Evolutionary conservation across 2,113 vertebrate species (phyloP).

Genomic region (Lates calcarifer): DNA sequence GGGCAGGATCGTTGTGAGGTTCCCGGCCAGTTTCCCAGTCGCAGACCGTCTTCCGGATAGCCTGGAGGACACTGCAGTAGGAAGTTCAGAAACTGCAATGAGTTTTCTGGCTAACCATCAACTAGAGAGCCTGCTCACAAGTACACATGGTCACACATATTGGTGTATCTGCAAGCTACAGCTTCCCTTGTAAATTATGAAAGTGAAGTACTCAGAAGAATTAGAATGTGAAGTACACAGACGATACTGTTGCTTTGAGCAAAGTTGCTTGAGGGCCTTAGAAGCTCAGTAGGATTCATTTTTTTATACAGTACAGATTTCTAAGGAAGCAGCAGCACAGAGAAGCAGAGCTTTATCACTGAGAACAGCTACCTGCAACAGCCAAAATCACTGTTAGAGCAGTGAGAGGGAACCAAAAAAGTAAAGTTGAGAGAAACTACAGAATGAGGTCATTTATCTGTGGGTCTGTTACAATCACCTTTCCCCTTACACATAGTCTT

Average conservation of each 20-base stretch:
- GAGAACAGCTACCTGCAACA: background rate
- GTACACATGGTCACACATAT: background rate
- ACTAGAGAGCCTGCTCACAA: fast-evolving
- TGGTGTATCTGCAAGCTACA: background rate
- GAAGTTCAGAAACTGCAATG: background rate
- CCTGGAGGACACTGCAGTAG: constrained; percentile 92
- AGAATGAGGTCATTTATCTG: too few relatives aligned
- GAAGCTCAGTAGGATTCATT: background rate
- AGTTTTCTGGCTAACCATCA: background rate
- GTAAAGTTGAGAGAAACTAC: background rate
- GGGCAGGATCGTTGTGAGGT: constrained; percentile 96
- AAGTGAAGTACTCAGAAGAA: background rate
- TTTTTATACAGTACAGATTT: background rate
- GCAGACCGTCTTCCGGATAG: constrained; percentile 97
- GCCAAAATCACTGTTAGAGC: background rate
- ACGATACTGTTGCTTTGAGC: background rate
- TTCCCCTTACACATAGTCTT: too few relatives aligned
- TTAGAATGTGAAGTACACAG: background rate
- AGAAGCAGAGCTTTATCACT: background rate
- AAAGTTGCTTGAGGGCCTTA: background rate
- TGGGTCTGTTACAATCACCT: too few relatives aligned
- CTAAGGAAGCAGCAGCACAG: background rate
- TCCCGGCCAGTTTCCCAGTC: constrained; percentile 97
- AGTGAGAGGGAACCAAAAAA: background rate
- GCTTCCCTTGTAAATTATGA: background rate